A percentile compares a stretch with the other conserved stretches of the same genome.
phyloP scores from a whole-genome alignment of 2,113 vertebrate genomes.

The Casuarius casuarius region DNA sequence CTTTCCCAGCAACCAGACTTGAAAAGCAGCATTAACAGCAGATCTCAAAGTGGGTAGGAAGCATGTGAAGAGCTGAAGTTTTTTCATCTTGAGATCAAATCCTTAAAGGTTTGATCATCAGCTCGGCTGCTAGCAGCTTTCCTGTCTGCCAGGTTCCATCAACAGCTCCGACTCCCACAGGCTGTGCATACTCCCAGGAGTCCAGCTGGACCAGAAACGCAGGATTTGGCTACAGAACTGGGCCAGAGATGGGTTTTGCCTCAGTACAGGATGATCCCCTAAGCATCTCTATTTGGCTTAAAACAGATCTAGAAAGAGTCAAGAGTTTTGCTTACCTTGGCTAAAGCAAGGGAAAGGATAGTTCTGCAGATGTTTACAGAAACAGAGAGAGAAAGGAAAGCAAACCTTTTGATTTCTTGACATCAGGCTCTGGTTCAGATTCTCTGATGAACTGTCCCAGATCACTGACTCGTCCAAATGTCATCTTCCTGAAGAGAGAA shows the following conservation, averaged over 20 bases:
- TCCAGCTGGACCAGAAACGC: constrained; percentile 36
- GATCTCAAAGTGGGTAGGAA: background rate
- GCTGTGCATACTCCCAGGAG: background rate
- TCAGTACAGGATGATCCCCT: background rate
- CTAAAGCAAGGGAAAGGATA: background rate
- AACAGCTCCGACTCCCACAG: constrained; percentile 23
- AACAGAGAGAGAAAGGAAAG: background rate
- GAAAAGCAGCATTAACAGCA: background rate
- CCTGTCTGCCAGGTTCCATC: constrained; percentile 8
- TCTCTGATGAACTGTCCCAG: constrained; percentile 97
- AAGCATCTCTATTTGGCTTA: background rate
- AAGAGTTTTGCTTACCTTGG: background rate
- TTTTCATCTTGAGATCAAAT: background rate
- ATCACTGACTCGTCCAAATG: constrained; percentile 96
- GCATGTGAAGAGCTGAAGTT: background rate
- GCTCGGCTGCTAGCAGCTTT: background rate
- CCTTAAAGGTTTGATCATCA: constrained; percentile 34
- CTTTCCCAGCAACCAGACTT: background rate
- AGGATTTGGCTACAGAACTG: background rate
- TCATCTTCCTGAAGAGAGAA: constrained; percentile 88
- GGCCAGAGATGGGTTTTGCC: background rate
- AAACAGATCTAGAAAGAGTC: background rate
- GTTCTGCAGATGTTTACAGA: background rate
- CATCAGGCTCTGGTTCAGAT: constrained; percentile 96
- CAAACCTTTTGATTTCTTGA: constrained; percentile 97